Percentiles rank a stretch among this genome's conserved stretches.
Evolutionary conservation across 2,797 vertebrate species (phyloP).

Genomic region (Heterohyrax brucei): DNA sequence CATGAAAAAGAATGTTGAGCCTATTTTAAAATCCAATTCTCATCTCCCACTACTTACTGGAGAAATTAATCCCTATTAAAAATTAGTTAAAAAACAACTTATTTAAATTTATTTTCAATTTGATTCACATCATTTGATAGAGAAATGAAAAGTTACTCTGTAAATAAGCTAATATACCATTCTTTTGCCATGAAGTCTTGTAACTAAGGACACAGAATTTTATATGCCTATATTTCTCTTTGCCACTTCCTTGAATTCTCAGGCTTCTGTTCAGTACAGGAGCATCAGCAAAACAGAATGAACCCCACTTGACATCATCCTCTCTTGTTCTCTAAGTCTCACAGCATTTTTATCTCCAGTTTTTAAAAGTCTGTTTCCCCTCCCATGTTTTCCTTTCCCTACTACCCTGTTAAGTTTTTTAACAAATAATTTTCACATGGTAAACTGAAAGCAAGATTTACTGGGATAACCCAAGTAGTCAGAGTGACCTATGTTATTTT

Average conservation of each 20-base stretch:
- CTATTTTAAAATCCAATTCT: neutral
- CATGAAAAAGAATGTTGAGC: neutral
- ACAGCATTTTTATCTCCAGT: neutral
- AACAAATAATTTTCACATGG: neutral
- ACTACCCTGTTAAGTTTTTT: neutral
- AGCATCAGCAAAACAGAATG: neutral
- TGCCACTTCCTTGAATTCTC: neutral
- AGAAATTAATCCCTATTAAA: neutral
- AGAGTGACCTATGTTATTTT: neutral
- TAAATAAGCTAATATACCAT: neutral
- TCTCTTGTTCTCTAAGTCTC: neutral
- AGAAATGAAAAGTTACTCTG: neutral
- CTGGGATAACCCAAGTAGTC: neutral
- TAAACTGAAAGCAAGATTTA: neutral
- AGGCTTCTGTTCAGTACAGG: neutral
- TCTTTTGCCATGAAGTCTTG: neutral
- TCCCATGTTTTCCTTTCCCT: too few relatives aligned
- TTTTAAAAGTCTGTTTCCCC: neutral
- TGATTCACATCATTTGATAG: neutral
- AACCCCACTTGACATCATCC: accelerated
- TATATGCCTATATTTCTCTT: neutral
- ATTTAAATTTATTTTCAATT: neutral
- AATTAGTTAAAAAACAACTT: neutral
- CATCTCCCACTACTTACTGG: neutral
- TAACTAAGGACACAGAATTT: neutral